phyloP scores from a whole-genome alignment of 2,888 invertebrate genomes.

The Cistogaster globosa region DNA sequence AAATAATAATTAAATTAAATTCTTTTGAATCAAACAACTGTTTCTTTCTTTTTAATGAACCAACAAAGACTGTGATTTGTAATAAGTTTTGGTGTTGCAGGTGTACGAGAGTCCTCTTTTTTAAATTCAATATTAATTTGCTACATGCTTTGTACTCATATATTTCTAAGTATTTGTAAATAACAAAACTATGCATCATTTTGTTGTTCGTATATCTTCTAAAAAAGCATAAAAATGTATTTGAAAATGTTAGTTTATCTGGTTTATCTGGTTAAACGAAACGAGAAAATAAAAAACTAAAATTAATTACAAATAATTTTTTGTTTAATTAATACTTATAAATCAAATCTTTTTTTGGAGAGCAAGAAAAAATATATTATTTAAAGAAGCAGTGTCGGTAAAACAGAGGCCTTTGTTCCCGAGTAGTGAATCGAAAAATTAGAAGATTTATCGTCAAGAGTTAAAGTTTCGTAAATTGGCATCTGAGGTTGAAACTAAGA shows the following conservation, averaged over 20 bases:
- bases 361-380: too few relatives aligned
- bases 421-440: too few relatives aligned
- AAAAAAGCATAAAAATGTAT: neutral
- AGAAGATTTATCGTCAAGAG: too few relatives aligned
- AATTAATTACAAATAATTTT: slow-evolving; percentile 16
- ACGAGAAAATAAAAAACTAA: slow-evolving; percentile 26
- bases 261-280: slow-evolving; percentile 35
- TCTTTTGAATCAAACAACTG: slow-evolving; percentile 8
- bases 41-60: slow-evolving; percentile 46
- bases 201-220: neutral
- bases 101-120: slow-evolving; percentile 45
- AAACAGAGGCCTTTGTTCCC: too few relatives aligned
- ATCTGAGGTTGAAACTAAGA: too few relatives aligned
- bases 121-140: slow-evolving; percentile 26
- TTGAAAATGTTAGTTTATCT: neutral
- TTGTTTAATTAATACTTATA: neutral
- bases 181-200: neutral
- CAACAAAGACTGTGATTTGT: slow-evolving; percentile 78
- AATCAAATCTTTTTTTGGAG: too few relatives aligned
- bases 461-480: too few relatives aligned
- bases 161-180: neutral
- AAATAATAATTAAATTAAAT: slow-evolving; percentile 6
- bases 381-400: too few relatives aligned
- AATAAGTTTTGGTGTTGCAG: slow-evolving; percentile 72
- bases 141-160: slow-evolving; percentile 16